Base-by-base conservation (phyloP, 2,797 vertebrate genomes). In the Dendrocincla fuliginosa region DNA sequence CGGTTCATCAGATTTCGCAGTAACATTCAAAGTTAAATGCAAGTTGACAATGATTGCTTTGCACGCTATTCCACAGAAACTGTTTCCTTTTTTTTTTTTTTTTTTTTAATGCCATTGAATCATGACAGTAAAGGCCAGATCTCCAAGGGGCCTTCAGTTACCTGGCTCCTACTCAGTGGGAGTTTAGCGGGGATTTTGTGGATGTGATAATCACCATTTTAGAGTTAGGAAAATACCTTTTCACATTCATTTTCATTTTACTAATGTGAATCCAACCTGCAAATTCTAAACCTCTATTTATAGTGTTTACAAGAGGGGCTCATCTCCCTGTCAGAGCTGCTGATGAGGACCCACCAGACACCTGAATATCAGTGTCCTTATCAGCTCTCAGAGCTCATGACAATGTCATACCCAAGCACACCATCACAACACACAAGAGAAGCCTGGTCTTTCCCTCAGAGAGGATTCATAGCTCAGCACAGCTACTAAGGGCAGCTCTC, bases 401-500 rank as follows among this genome's bases (percentile, higher is more conserved):
- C 60, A 52, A 47, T 18, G 18, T 7, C 13, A 2, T 50, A 30
- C 5, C 3, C 15, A 56, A 42, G 7, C 32, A 5, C 2, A 14
- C 18, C 42, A 61, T 10, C 3, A 1, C 23, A 68, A 11, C 19
- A 28, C 0, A 0, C 13, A 27, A 74, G 11, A 16, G 11, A 88
- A 88, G 9, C 14, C 33, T 1, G 1, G 5, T 7, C 65, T 50
- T 68, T 63, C 27, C 35, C 35, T 68, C 53, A 71, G 20, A 33
- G 23, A 49, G 47, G 15, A 84, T 8, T 5, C 0, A 0, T 55
- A 23, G 17, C 19, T 37, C 2, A 1, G 30, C 3, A 2, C 44
- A 33, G 7, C 35, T 25, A 35, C 32, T 28, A 35, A 75, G 23
- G 30, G 10, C 14, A 71, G 9, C 13, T 56, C 42, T 74, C 16